phyloP scores from a whole-genome alignment of 2,113 vertebrate genomes.

The Rostratula benghalensis region DNA sequence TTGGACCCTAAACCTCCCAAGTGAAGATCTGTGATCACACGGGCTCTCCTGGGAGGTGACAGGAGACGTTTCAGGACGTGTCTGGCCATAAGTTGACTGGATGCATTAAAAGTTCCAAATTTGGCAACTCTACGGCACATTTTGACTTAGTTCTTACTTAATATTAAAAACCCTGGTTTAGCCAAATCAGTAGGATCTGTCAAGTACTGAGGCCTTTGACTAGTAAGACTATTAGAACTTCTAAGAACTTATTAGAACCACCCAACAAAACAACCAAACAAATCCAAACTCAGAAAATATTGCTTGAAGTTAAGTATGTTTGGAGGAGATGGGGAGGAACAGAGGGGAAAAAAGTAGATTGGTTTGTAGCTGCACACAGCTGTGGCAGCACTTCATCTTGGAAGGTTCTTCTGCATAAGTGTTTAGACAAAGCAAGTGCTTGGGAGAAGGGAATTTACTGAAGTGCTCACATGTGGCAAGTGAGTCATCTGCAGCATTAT shows the following conservation, averaged over 20 bases:
- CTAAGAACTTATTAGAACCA: not conserved
- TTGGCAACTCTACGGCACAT: not conserved
- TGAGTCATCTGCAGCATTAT: not conserved
- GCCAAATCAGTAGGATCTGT: not conserved
- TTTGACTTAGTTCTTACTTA: not conserved
- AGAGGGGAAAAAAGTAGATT: accelerated
- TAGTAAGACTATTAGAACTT: not conserved
- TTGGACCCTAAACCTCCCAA: not conserved
- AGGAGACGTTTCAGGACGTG: accelerated
- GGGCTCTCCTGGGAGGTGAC: accelerated
- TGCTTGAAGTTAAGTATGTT: not conserved
- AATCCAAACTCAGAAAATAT: not conserved
- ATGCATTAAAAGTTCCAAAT: accelerated
- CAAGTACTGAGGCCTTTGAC: not conserved
- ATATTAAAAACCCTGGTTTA: not conserved
- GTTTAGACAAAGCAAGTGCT: not conserved
- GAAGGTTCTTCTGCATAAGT: not conserved
- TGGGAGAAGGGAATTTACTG: not conserved
- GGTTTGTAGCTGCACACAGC: accelerated
- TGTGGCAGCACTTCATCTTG: not conserved
- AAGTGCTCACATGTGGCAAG: accelerated
- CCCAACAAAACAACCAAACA: not conserved
- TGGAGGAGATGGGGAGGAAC: not conserved
- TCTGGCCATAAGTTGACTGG: accelerated
- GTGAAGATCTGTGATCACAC: accelerated